Conservation (phyloP, 2,888 invertebrate species). For the Phengaris arion region DNA sequence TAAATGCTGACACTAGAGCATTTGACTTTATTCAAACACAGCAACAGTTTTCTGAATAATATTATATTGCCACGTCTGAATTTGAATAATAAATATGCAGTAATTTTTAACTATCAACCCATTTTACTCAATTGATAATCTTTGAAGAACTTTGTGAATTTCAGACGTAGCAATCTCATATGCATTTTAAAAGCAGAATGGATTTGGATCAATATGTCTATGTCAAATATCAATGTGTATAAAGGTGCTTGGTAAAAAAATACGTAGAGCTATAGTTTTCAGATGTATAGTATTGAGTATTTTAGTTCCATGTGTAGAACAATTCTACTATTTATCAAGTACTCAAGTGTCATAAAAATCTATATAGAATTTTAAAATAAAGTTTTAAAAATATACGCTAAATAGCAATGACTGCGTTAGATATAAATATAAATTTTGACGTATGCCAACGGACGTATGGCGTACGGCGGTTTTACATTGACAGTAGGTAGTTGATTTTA, state of each 20-base stretch:
- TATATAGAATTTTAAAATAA: constrained; percentile 40
- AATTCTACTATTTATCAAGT: constrained; percentile 44
- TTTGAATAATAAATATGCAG: neutral
- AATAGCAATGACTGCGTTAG: constrained; percentile 31
- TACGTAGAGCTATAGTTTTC: constrained; percentile 21
- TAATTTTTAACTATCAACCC: neutral
- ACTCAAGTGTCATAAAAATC: constrained; percentile 44
- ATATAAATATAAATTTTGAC: constrained; percentile 30
- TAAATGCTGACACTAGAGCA: constrained; percentile 51
- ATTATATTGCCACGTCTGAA: neutral
- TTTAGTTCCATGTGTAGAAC: constrained; percentile 13
- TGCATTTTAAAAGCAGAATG: neutral
- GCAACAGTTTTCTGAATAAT: neutral
- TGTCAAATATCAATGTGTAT: constrained; percentile 26
- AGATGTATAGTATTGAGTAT: constrained; percentile 10
- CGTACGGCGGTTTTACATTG: constrained; percentile 12
- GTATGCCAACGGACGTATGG: neutral
- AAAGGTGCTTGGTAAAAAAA: constrained; percentile 14
- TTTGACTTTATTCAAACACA: constrained; percentile 44
- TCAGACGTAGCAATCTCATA: neutral
- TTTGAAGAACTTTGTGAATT: neutral
- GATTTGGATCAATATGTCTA: constrained; percentile 16
- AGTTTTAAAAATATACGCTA: constrained; percentile 27
- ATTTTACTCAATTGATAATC: neutral
- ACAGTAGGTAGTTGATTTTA: constrained; percentile 26